A percentile compares a stretch with the other conserved stretches of the same genome.
phyloP scores from a whole-genome alignment of 30 jellyfish, hydroid and myxozoan species.

The Catostylus mosaicus region DNA sequence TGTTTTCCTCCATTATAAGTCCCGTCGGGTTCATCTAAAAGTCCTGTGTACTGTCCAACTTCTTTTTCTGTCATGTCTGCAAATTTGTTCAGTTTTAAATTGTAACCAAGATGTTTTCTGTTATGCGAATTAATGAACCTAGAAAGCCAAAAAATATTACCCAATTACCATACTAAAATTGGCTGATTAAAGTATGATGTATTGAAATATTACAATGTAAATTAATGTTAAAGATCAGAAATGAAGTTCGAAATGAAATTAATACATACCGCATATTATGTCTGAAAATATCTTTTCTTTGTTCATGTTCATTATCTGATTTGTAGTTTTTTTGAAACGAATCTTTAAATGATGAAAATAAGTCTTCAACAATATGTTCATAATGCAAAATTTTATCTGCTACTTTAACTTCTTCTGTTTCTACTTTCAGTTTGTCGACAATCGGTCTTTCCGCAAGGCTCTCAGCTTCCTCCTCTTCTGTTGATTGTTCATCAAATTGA shows the following conservation, averaged over 20 bases:
- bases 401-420: background rate
- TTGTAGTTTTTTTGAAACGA: conserved; percentile 66
- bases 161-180: too few species aligned
- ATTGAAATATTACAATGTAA: too few species aligned
- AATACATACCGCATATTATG: conserved; percentile 81
- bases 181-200: too few species aligned
- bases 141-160: too few species aligned
- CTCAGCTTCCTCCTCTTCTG: conserved; percentile 45
- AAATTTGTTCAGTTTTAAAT: conserved; percentile 76
- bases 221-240: too few species aligned
- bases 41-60: conserved; percentile 77
- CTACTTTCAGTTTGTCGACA: background rate
- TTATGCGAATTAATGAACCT: conserved; percentile 75
- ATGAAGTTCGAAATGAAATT: too few species aligned
- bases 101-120: conserved; percentile 78
- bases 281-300: conserved; percentile 83
- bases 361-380: conserved; percentile 69
- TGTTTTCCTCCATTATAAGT: conserved; percentile 80
- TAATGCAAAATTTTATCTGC: conserved; percentile 28
- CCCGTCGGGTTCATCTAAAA: conserved; percentile 76
- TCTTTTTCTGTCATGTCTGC: conserved; percentile 95
- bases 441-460: conserved; percentile 28
- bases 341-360: conserved; percentile 66
- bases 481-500: conserved; percentile 31
- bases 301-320: conserved; percentile 76